Conservation (phyloP, 2,888 invertebrate genomes). For the Glyphotaelius pellucidus region DNA sequence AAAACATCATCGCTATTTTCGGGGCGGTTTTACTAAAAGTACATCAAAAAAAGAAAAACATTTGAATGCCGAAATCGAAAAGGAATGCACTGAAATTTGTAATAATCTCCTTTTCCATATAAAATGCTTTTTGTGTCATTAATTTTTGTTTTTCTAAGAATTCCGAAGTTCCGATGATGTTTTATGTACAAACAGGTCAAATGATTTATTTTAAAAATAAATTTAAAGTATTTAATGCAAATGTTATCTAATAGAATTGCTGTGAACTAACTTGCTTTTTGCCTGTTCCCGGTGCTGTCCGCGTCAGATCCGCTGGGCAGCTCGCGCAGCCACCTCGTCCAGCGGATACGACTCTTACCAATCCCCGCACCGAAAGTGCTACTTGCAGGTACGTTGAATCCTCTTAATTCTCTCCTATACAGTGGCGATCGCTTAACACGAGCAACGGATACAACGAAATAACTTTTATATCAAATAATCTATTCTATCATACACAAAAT, state of each 20-base stretch:
- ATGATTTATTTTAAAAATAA: no score
- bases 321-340: slow-evolving; percentile 70
- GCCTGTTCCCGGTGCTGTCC: slow-evolving; percentile 65
- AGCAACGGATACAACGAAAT: not conserved
- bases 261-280: slow-evolving; percentile 59
- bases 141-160: no score
- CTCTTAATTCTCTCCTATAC: not conserved
- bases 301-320: slow-evolving; percentile 66
- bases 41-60: no score
- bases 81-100: no score
- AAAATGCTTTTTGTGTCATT: no score
- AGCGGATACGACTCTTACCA: slow-evolving; percentile 76
- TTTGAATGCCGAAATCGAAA: no score
- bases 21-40: no score
- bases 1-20: no score
- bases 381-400: slow-evolving; percentile 71
- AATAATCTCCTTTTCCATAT: no score
- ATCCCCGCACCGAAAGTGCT: slow-evolving; percentile 75
- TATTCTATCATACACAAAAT: no score
- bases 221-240: not conserved
- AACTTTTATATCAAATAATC: not conserved
- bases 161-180: no score
- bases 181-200: not conserved
- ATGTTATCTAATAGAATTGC: not conserved
- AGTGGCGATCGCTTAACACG: not conserved